Conservation (phyloP, 2,888 invertebrate species). For the Mesorhabditis sp. region DNA sequence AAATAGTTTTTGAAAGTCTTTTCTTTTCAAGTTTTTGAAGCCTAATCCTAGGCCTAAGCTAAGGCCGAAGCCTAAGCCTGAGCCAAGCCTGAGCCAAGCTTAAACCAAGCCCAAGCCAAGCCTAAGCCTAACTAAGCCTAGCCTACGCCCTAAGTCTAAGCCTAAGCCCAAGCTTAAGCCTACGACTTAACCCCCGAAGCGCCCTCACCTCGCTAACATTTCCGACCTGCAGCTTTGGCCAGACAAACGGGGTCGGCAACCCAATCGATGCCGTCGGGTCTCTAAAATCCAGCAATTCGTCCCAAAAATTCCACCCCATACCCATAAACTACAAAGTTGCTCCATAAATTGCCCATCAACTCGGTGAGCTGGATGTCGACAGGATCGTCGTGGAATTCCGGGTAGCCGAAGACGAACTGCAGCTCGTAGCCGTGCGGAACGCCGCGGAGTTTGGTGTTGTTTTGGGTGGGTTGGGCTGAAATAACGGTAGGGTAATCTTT, state of each 20-base stretch:
- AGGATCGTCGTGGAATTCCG: constrained; percentile 17
- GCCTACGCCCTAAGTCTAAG: no score
- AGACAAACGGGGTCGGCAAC: not conserved
- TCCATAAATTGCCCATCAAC: constrained; percentile 23
- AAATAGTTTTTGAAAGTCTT: not conserved
- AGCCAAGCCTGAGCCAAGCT: no score
- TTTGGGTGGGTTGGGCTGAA: constrained; percentile 27
- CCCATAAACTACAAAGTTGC: constrained; percentile 26
- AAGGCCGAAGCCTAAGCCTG: not conserved
- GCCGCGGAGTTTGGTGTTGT: constrained; percentile 23
- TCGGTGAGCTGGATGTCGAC: constrained; percentile 19
- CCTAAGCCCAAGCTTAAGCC: no score
- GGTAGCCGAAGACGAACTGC: constrained; percentile 21
- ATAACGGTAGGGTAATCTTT: not conserved
- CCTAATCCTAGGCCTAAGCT: not conserved
- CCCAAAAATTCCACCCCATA: constrained; percentile 8
- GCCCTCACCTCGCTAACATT: not conserved
- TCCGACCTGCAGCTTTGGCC: constrained; percentile 5
- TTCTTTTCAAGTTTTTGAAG: not conserved
- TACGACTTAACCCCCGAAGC: no score
- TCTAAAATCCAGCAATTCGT: not conserved
- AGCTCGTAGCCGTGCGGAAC: constrained; percentile 29
- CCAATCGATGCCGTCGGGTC: not conserved
- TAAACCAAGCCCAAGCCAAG: no score
- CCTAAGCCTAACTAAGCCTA: no score